A percentile compares a stretch with the other conserved stretches of the same genome.
These are phyloP conservation scores for Oreochromis niloticus DNA, from an alignment of 2,113 vertebrate genomes.

Conservation along the genomic window DNA sequence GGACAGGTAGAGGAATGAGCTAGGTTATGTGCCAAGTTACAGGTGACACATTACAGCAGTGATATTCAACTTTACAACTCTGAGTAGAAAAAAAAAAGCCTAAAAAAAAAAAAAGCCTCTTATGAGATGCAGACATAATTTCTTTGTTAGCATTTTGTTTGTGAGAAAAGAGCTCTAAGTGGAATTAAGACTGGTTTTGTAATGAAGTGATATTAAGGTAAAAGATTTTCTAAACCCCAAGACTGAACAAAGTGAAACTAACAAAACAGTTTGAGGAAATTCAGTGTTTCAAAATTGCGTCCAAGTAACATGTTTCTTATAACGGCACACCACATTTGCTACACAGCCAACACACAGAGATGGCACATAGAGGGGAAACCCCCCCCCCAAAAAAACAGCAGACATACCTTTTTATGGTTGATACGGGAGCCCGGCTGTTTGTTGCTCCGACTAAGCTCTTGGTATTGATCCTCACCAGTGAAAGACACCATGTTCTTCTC, in stretches of 20 bases:
- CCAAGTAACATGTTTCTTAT: not conserved
- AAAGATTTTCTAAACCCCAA: not conserved
- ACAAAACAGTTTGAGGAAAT: not conserved
- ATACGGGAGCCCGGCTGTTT: slow-evolving; percentile 76
- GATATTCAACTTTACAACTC: not conserved
- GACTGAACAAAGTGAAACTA: not conserved
- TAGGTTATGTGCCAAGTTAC: not conserved
- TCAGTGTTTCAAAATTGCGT: not conserved
- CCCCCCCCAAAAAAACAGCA: too few relatives aligned
- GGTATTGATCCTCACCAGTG: slow-evolving; percentile 85
- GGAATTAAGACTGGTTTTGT: not conserved
- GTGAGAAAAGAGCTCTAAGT: not conserved
- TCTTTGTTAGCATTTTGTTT: not conserved
- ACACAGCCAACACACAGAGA: not conserved
- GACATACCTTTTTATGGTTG: slow-evolving; percentile 82
- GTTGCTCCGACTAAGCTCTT: slow-evolving; percentile 79
- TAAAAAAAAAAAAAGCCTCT: too few relatives aligned
- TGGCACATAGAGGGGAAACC: rapidly evolving
- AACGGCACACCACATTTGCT: not conserved
- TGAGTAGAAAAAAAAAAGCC: not conserved
- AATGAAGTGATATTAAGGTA: not conserved
- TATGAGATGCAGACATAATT: not conserved
- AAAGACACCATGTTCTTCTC: slow-evolving; percentile 92
- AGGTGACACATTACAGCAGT: not conserved
- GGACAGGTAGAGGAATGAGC: not conserved